phyloP scores from a whole-genome alignment of 2,888 invertebrate species.

The Diaperis boleti region DNA sequence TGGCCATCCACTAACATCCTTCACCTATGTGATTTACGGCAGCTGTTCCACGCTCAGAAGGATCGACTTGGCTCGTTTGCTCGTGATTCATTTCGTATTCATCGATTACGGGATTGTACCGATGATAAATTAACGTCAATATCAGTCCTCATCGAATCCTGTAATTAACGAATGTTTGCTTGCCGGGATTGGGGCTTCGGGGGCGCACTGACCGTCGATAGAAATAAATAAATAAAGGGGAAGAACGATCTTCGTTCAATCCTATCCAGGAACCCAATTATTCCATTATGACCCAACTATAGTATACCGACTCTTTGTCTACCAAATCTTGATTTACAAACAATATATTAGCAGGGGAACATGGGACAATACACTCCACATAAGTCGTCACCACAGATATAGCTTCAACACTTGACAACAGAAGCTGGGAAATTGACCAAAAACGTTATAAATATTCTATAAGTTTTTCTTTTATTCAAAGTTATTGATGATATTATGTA shows the following conservation, averaged over 20 bases:
- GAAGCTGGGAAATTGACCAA: too few species aligned
- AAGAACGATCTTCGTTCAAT: not conserved
- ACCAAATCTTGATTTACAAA: too few species aligned
- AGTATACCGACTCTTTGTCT: too few species aligned
- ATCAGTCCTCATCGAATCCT: constrained; percentile 31
- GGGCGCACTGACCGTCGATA: not conserved
- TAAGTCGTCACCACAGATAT: too few species aligned
- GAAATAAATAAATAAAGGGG: not conserved
- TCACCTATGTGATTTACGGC: constrained; percentile 54
- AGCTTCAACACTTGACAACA: too few species aligned
- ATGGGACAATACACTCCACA: too few species aligned
- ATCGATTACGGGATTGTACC: constrained; percentile 49
- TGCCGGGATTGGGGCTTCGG: not conserved
- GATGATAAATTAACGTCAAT: constrained; percentile 48
- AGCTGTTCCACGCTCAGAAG: constrained; percentile 50
- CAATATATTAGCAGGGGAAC: too few species aligned
- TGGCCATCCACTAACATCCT: constrained; percentile 59
- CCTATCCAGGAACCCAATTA: too few species aligned
- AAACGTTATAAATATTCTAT: too few species aligned
- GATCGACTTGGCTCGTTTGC: constrained; percentile 49
- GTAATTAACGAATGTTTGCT: constrained; percentile 35
- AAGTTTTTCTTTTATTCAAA: too few species aligned
- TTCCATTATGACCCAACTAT: too few species aligned
- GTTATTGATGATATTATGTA: too few species aligned
- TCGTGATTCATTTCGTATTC: constrained; percentile 53